These are phyloP conservation scores for Pristiophorus japonicus DNA, from an alignment of 2,113 vertebrate species.

Conservation along the genomic window DNA sequence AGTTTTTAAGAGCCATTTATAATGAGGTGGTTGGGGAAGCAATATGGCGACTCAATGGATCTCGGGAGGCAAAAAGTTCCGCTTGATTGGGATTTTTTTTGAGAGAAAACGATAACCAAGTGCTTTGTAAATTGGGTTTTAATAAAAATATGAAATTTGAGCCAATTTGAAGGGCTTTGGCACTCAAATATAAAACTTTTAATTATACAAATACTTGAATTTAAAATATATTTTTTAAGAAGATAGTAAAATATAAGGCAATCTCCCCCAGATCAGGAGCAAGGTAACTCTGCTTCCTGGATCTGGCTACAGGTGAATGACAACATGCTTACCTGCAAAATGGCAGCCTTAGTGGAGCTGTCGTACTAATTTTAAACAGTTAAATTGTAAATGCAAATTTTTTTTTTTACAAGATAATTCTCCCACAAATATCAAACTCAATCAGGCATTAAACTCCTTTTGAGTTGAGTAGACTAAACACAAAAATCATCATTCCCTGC, in stretches of 20 bases:
- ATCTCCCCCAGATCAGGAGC: neutral
- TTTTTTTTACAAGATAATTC: neutral
- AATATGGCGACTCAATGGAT: neutral
- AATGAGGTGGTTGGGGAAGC: neutral
- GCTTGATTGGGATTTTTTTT: no score
- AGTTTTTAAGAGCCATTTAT: neutral
- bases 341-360: neutral
- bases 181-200: neutral
- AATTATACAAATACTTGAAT: neutral
- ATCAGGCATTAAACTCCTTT: neutral
- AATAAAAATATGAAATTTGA: neutral
- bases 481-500: neutral
- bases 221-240: neutral
- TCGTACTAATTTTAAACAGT: neutral
- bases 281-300: neutral
- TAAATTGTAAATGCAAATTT: neutral
- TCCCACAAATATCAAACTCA: neutral
- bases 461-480: neutral
- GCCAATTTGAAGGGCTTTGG: neutral
- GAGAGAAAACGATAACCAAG: no score
- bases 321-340: neutral
- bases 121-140: no score
- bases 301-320: neutral
- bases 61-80: neutral
- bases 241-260: neutral